Percentiles rank a stretch among this genome's conserved stretches.
Conservation (phyloP, 30 jellyfish, hydroid and myxozoan genomes). For the Hydra vulgaris region DNA sequence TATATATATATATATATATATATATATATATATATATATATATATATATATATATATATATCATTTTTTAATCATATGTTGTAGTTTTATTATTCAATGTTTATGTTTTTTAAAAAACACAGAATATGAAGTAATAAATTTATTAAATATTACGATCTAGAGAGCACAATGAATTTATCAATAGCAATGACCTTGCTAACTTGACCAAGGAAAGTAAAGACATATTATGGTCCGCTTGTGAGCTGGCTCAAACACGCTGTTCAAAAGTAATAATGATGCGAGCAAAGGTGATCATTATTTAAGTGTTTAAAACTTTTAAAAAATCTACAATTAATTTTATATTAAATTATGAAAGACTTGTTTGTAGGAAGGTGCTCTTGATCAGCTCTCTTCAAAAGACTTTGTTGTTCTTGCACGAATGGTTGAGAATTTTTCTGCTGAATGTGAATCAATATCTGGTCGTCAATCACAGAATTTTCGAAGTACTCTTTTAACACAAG, state of each 20-base stretch:
- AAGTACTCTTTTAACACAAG: constrained; percentile 91
- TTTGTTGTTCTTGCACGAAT: constrained; percentile 80
- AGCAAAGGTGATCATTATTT: constrained; percentile 50
- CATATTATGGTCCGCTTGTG: constrained; percentile 79
- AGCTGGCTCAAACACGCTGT: constrained; percentile 89
- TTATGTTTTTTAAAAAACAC: too few relatives aligned
- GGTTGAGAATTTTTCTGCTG: constrained; percentile 75
- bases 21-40: too few relatives aligned
- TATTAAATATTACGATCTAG: constrained; percentile 10
- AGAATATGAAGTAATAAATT: too few relatives aligned
- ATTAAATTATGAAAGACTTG: background rate
- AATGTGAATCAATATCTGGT: constrained; percentile 85
- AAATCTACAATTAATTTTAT: background rate
- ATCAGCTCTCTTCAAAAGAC: constrained; percentile 75
- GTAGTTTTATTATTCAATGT: too few relatives aligned
- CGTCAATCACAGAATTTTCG: constrained; percentile 86
- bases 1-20: too few relatives aligned
- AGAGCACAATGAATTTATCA: constrained; percentile 19
- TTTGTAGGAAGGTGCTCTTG: constrained; percentile 77
- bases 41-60: too few relatives aligned
- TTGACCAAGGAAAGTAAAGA: constrained; percentile 76
- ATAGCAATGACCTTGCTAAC: constrained; percentile 46
- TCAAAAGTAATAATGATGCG: constrained; percentile 71
- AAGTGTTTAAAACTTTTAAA: too few relatives aligned
- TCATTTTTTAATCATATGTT: too few relatives aligned